A percentile compares a stretch with the other conserved stretches of the same genome.
phyloP scores from a whole-genome alignment of 1,140 invertebrate species.

The Archegozetes longisetosus region DNA sequence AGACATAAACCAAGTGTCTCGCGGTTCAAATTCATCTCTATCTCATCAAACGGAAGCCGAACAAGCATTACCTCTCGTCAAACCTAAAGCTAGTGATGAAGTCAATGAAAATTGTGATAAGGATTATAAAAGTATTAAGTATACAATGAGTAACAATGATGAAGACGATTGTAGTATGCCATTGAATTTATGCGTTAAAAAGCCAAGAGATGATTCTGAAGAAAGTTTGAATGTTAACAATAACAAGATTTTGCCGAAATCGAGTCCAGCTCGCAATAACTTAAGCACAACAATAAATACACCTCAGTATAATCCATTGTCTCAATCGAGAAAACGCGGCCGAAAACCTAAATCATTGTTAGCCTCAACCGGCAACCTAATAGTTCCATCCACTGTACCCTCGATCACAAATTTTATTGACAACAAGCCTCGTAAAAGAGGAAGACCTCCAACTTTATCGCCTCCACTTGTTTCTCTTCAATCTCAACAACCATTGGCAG shows the following conservation, averaged over 20 bases:
- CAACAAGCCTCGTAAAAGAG: conserved; percentile 10
- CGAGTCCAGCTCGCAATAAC: not conserved
- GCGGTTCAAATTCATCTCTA: no score
- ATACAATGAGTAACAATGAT: not conserved
- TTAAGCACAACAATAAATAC: not conserved
- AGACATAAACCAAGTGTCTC: no score
- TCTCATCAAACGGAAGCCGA: no score
- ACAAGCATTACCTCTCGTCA: not conserved
- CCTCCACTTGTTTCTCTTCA: not conserved
- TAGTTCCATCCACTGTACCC: not conserved
- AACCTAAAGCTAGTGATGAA: not conserved
- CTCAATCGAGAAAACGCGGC: not conserved
- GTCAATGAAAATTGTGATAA: not conserved
- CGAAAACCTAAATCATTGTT: not conserved
- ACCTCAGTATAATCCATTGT: not conserved
- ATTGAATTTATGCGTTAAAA: conserved; percentile 15
- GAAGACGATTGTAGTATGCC: conserved; percentile 11
- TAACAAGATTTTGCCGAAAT: not conserved
- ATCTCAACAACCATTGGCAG: not conserved
- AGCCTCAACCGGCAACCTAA: not conserved
- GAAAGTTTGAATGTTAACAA: not conserved
- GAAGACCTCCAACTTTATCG: conserved; percentile 8
- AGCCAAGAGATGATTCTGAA: not conserved
- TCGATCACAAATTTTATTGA: not conserved
- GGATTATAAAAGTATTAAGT: no score